These are phyloP conservation scores for Agriopis leucophaearia DNA, from an alignment of 2,888 invertebrate species.

Conservation along the genomic window DNA sequence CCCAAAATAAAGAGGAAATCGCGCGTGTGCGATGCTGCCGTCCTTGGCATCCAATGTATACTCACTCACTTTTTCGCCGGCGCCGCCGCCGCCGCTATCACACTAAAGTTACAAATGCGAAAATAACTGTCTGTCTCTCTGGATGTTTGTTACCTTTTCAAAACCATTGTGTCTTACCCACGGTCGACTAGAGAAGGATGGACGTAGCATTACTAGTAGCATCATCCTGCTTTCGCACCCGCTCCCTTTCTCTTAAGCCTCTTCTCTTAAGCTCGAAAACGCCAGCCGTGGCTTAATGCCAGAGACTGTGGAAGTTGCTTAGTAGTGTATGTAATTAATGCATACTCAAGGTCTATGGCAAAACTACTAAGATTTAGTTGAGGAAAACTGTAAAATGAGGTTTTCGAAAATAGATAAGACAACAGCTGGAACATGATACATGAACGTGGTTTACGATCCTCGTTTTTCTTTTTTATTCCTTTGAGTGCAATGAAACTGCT, in stretches of 20 bases:
- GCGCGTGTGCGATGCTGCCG: not conserved
- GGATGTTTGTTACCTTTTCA: not conserved
- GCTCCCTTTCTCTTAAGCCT: too few species aligned
- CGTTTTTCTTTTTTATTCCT: conserved; percentile 16
- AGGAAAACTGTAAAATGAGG: not conserved
- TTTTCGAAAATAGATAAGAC: not conserved
- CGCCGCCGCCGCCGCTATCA: too few species aligned
- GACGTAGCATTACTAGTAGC: too few species aligned
- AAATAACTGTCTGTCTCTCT: not conserved
- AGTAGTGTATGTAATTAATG: not conserved
- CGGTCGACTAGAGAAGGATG: too few species aligned
- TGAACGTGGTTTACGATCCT: conserved; percentile 12
- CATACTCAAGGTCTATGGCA: not conserved
- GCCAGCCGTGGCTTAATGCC: too few species aligned
- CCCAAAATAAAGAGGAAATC: conserved; percentile 29
- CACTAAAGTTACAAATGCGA: not conserved
- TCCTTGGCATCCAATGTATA: conserved; percentile 18
- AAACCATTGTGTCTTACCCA: not conserved
- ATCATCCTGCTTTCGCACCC: too few species aligned
- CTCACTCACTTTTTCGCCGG: not conserved
- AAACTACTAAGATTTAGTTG: too few species aligned
- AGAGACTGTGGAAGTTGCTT: too few species aligned
- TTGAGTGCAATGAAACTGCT: conserved; percentile 15
- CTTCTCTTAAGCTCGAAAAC: too few species aligned
- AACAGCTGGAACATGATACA: not conserved